Evolutionary conservation across 2,797 vertebrate genomes (phyloP).

Genomic region (Notolepis coatsorum): DNA sequence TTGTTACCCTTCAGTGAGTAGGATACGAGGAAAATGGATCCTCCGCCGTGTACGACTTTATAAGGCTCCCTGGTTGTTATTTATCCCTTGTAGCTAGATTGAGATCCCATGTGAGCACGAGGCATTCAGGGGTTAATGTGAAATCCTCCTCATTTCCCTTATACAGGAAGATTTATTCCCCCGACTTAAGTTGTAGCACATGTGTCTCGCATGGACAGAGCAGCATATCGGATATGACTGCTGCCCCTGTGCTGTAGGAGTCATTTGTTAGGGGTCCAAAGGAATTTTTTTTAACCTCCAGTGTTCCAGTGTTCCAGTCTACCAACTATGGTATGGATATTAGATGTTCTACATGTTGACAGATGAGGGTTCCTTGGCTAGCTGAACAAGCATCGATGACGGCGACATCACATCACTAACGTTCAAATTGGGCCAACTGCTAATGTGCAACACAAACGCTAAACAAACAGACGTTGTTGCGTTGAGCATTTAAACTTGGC

Average conservation of each 20-base stretch:
- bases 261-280: conserved; percentile 70
- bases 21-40: conserved; percentile 72
- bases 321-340: conserved; percentile 27
- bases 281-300: conserved; percentile 54
- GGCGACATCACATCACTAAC: conserved; percentile 36
- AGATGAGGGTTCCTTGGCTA: conserved; percentile 42
- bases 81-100: conserved; percentile 74
- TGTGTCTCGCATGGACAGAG: conserved; percentile 76
- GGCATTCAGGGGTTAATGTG: conserved; percentile 79
- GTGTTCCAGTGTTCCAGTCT: conserved; percentile 62
- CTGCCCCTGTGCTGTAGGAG: conserved; percentile 66
- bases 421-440: conserved; percentile 55
- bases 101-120: conserved; percentile 74
- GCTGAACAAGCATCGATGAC: conserved; percentile 43
- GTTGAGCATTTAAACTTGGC: conserved; percentile 28
- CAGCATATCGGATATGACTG: conserved; percentile 72
- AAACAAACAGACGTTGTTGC: conserved; percentile 21
- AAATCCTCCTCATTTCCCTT: conserved; percentile 79
- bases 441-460: conserved; percentile 8
- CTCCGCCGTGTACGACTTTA: conserved; percentile 69
- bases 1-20: conserved; percentile 67
- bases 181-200: conserved; percentile 81
- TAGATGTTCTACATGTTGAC: conserved; percentile 33
- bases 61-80: conserved; percentile 74
- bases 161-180: conserved; percentile 80